These are phyloP conservation scores for Lamprotornis superbus DNA, from an alignment of 2,113 vertebrate species.

Conservation along the genomic window DNA sequence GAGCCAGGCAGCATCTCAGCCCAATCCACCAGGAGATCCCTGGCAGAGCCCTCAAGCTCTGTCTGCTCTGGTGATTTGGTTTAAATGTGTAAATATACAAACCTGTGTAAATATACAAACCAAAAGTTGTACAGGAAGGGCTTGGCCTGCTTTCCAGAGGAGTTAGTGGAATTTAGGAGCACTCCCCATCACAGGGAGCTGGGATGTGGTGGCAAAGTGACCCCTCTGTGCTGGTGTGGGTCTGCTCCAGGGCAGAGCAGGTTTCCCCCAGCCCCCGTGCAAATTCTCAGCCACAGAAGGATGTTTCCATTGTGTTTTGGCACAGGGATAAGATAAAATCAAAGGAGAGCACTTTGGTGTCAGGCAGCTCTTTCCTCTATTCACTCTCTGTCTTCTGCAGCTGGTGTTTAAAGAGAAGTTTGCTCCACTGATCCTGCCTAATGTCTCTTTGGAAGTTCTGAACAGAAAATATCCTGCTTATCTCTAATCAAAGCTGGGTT, in stretches of 20 bases:
- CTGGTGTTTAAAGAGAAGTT: neutral
- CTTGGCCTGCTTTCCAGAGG: neutral
- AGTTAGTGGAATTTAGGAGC: neutral
- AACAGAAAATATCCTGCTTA: neutral
- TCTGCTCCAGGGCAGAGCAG: neutral
- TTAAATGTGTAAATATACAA: accelerated
- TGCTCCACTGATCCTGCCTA: neutral
- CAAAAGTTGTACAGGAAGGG: neutral
- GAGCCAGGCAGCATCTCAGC: neutral
- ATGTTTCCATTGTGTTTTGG: neutral
- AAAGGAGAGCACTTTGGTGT: neutral
- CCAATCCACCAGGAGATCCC: neutral
- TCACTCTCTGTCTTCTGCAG: neutral
- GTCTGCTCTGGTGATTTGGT: neutral
- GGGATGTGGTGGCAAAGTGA: neutral
- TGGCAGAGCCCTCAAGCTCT: neutral
- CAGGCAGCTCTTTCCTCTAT: neutral
- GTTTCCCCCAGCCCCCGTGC: neutral
- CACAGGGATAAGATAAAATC: neutral
- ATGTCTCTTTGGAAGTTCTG: neutral
- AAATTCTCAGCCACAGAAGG: neutral
- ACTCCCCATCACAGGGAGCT: neutral
- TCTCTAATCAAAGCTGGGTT: neutral
- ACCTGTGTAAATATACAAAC: accelerated
- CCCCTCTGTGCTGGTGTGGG: accelerated